Base-by-base conservation (phyloP, 2,113 vertebrate species). In the Quiscalus mexicanus region DNA sequence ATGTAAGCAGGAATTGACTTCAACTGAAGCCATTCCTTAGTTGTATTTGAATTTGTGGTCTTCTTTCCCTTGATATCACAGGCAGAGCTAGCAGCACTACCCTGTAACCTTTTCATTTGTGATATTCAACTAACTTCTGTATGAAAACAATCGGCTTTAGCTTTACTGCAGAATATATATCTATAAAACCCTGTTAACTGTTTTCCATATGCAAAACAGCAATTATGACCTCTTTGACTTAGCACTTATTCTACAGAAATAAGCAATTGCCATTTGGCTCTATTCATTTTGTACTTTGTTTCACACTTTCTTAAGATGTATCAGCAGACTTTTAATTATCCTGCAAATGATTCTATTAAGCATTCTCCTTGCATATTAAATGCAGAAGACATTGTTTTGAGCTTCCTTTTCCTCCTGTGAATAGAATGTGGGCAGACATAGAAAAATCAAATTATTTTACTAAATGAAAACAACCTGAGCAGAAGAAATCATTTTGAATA, bases 381-480 rank as follows among this genome's bases (percentile, higher is more conserved):
- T 95, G 87, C 73, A 96, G 90, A 89, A 97, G 91, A 96, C 86
- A 97, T 97, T 98, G 96, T 97, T 98, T 97, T 97, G 92, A 90
- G 84, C 70, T 96, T 90, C 60, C 64, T 95, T 97, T 84, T 88
- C 88, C 82, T 96, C 96, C 83, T 96, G 78, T 97, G 87, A 98
- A 94, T 94, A 96, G 89, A 93, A 96, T 98, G 88, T 98, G 91
- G 93, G 92, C 42, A 97, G 95, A 98, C 84, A 97, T 96, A 96
- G 96, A 96, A 83, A 98, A 98, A 98, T 97, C 84, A 97, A 95
- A 97, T 97, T 98, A 97, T 98, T 98, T 97, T 96, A 91, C 89
- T 96, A 95, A 92, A 95, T 97, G 96, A 98, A 90, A 97, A 94
- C 94, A 97, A 90, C 90, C 93, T 97, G 87, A 97, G 94, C 96